phyloP scores from a whole-genome alignment of 2,888 invertebrate genomes.

The Drosophila barbarae region DNA sequence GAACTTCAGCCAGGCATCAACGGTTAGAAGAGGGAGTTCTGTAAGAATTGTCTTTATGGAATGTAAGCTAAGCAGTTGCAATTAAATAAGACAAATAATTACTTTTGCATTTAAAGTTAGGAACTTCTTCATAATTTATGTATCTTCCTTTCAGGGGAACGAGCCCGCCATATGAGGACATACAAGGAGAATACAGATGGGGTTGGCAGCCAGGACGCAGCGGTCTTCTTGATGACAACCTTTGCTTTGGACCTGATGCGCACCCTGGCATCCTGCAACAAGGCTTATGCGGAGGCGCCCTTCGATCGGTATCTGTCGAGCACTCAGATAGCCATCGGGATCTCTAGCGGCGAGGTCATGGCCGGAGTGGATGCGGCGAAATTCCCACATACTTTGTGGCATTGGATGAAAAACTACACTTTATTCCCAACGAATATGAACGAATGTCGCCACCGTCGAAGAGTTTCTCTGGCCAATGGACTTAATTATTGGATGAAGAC shows the following conservation, averaged over 20 bases:
- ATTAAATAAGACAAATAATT: too few relatives aligned
- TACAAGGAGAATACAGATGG: constrained; percentile 84
- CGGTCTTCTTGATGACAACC: constrained; percentile 83
- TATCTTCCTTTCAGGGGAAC: not conserved
- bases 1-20: constrained; percentile 84
- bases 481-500: rapidly evolving
- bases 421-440: not conserved
- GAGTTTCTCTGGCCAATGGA: too few relatives aligned
- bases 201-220: constrained; percentile 62
- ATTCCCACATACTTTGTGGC: constrained; percentile 87
- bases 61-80: not conserved
- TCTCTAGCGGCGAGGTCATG: constrained; percentile 93
- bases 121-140: not conserved
- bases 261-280: constrained; percentile 82
- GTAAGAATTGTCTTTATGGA: not conserved
- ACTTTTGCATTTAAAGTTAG: too few relatives aligned
- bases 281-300: constrained; percentile 80
- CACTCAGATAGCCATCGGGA: constrained; percentile 82
- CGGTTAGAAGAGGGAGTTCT: not conserved
- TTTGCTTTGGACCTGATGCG: constrained; percentile 83
- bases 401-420: constrained; percentile 82
- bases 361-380: constrained; percentile 89
- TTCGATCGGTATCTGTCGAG: constrained; percentile 51
- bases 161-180: constrained; percentile 80
- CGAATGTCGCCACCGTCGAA: not conserved